Conservation (phyloP, 2,888 invertebrate genomes). For the Scaptomyza caliginosa region DNA sequence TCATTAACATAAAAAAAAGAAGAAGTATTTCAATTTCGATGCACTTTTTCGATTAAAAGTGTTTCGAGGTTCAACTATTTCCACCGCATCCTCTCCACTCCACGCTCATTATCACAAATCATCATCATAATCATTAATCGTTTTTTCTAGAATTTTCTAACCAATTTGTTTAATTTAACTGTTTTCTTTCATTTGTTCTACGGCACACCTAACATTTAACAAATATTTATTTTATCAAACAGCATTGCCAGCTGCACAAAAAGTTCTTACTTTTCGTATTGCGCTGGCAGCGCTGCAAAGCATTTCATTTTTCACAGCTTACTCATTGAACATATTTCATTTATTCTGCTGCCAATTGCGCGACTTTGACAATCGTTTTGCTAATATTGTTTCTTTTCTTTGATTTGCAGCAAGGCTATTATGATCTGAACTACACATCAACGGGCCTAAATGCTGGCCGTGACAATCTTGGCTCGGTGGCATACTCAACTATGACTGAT, state of each 20-base stretch:
- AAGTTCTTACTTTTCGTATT: conserved; percentile 13
- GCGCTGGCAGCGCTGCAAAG: conserved; percentile 47
- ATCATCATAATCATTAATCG: conserved; percentile 20
- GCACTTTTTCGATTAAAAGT: neutral
- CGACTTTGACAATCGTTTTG: neutral
- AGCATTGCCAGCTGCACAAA: conserved; percentile 27
- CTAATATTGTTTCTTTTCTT: conserved; percentile 13
- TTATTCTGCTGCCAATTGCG: conserved; percentile 9
- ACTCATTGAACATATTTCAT: conserved; percentile 12
- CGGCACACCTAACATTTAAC: conserved; percentile 14
- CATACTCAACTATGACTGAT: conserved; percentile 89
- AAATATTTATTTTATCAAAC: conserved; percentile 10
- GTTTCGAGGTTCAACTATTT: conserved; percentile 52
- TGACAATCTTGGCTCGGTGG: conserved; percentile 88
- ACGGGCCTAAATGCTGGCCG: conserved; percentile 88
- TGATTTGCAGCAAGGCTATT: conserved; percentile 85
- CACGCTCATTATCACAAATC: conserved; percentile 48
- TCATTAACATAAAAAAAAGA: conserved; percentile 39
- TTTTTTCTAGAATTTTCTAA: conserved; percentile 13
- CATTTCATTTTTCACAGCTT: conserved; percentile 40
- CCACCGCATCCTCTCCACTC: conserved; percentile 60
- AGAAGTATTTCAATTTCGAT: conserved; percentile 56
- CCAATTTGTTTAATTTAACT: neutral
- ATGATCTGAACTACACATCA: conserved; percentile 90
- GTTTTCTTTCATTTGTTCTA: conserved; percentile 8